Evolutionary conservation across 1,140 invertebrate species (phyloP).

Genomic region (Lysiphlebus fabarum): DNA sequence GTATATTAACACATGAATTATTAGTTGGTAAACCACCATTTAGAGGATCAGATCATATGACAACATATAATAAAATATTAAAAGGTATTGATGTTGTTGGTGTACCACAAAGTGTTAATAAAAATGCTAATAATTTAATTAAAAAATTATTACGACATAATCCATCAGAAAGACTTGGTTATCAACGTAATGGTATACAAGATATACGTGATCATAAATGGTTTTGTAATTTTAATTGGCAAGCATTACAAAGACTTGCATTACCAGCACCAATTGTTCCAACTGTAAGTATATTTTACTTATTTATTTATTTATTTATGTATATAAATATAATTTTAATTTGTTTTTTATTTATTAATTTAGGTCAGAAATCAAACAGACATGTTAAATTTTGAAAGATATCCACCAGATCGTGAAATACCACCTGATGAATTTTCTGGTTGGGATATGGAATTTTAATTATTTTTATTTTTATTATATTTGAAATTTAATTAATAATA

Average conservation of each 20-base stretch:
- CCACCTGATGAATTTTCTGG: conserved; percentile 63
- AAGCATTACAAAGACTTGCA: conserved; percentile 68
- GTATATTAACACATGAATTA: conserved; percentile 89
- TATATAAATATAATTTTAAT: conserved; percentile 6
- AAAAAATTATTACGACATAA: conserved; percentile 84
- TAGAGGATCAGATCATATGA: conserved; percentile 86
- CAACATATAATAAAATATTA: conserved; percentile 93
- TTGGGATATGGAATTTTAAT: conserved; percentile 63
- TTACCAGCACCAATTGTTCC: conserved; percentile 79
- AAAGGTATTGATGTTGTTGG: conserved; percentile 88
- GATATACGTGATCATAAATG: conserved; percentile 95
- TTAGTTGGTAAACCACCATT: conserved; percentile 93
- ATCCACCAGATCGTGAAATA: conserved; percentile 58
- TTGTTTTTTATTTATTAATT: conserved; percentile 23
- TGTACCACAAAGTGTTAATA: conserved; percentile 76
- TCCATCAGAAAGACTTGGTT: conserved; percentile 90
- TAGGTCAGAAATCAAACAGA: conserved; percentile 55
- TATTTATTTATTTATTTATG: conserved; percentile 15
- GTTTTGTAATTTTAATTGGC: conserved; percentile 94
- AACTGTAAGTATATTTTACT: conserved; percentile 63
- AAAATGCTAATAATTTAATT: conserved; percentile 78
- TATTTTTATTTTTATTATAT: background rate
- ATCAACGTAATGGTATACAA: conserved; percentile 82
- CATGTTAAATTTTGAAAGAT: conserved; percentile 62
- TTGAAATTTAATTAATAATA: too few species aligned